phyloP scores from a whole-genome alignment of 2,888 invertebrate species.

The Polia nebulosa region DNA sequence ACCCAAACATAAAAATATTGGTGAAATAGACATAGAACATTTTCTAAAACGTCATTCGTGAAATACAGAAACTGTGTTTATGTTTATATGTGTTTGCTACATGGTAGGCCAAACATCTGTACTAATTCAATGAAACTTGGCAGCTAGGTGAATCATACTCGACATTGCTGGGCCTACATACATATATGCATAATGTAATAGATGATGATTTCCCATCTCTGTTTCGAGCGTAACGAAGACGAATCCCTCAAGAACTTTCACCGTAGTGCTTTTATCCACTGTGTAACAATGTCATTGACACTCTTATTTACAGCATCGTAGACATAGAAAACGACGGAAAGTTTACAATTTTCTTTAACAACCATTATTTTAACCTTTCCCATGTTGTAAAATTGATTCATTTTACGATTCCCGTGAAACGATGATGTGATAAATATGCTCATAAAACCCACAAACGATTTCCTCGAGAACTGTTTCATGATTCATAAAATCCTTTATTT shows the following conservation, averaged over 20 bases:
- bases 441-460: constrained; percentile 73
- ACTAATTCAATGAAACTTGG: constrained; percentile 39
- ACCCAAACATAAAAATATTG: constrained; percentile 34
- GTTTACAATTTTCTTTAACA: constrained; percentile 49
- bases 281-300: constrained; percentile 12
- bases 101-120: constrained; percentile 28
- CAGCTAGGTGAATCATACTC: constrained; percentile 35
- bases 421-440: constrained; percentile 76
- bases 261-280: background rate
- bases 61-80: constrained; percentile 21
- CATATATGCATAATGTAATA: constrained; percentile 4
- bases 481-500: constrained; percentile 76
- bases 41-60: background rate
- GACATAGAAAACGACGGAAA: constrained; percentile 31
- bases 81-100: constrained; percentile 4
- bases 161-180: constrained; percentile 2
- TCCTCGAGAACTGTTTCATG: constrained; percentile 75
- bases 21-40: constrained; percentile 5
- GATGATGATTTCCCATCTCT: background rate
- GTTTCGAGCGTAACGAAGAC: constrained; percentile 20
- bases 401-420: constrained; percentile 77
- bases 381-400: constrained; percentile 71
- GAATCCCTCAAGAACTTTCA: constrained; percentile 18
- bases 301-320: constrained; percentile 18
- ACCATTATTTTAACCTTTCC: constrained; percentile 54